phyloP scores from a whole-genome alignment of 1,140 invertebrate species.

The Dryas iulia region DNA sequence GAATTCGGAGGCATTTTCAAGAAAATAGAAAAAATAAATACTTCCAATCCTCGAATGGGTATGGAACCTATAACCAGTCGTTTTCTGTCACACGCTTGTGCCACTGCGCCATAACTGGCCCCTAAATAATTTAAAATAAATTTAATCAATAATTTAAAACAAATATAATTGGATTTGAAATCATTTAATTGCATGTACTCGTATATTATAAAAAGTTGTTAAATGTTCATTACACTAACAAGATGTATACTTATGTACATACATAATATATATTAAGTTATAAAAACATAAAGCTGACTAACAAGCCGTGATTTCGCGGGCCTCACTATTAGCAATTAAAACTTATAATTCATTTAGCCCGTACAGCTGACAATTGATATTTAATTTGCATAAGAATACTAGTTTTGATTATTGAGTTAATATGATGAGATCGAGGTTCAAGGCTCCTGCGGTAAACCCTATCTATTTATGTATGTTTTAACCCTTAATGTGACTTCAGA shows the following conservation, averaged over 20 bases:
- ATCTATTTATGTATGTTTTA: not conserved
- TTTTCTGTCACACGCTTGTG: too few relatives aligned
- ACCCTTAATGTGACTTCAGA: not conserved
- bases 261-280: too few relatives aligned
- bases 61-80: too few relatives aligned
- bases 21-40: too few relatives aligned
- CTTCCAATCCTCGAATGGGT: too few relatives aligned
- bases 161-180: too few relatives aligned
- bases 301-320: not conserved
- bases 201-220: not conserved
- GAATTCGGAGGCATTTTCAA: too few relatives aligned
- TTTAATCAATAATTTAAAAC: too few relatives aligned
- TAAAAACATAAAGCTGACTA: not conserved
- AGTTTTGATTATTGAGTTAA: conserved; percentile 19
- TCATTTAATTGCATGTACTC: too few relatives aligned
- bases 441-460: conserved; percentile 14
- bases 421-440: conserved; percentile 24
- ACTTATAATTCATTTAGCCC: conserved; percentile 18
- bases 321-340: conserved; percentile 21
- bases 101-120: too few relatives aligned
- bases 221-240: not conserved
- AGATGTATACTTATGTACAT: not conserved
- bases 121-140: too few relatives aligned
- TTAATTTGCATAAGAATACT: conserved; percentile 27
- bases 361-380: conserved; percentile 18